A percentile compares a stretch with the other conserved stretches of the same genome.
Evolutionary conservation across 2,113 vertebrate species (phyloP).

Genomic region (Tamias sibiricus): DNA sequence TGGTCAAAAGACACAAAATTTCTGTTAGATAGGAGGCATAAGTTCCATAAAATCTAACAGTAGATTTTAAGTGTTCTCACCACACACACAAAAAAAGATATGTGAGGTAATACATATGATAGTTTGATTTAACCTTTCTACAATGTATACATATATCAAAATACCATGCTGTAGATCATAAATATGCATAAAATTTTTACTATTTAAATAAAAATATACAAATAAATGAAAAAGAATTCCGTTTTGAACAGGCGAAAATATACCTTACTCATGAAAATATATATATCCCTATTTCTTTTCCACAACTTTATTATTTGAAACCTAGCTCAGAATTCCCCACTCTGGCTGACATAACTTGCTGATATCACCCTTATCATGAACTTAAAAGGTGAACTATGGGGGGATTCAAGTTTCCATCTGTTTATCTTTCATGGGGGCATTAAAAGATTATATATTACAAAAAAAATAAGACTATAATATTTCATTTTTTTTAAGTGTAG

Average conservation of each 20-base stretch:
- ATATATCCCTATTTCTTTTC: not conserved
- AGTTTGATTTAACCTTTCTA: not conserved
- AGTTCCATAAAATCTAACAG: not conserved
- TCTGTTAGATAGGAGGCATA: not conserved
- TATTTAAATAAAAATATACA: not conserved
- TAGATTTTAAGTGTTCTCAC: not conserved
- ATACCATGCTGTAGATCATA: not conserved
- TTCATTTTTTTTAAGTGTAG: too few relatives aligned
- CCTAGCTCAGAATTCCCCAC: not conserved
- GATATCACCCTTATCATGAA: not conserved
- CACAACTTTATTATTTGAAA: not conserved
- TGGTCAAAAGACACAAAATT: not conserved
- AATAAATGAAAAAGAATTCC: not conserved
- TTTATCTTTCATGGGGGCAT: not conserved
- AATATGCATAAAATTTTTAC: not conserved
- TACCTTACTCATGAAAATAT: not conserved
- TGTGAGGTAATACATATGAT: not conserved
- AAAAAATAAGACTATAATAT: not conserved
- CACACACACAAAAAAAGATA: not conserved
- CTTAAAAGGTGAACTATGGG: not conserved
- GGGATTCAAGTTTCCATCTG: not conserved
- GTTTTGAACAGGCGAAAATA: not conserved
- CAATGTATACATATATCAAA: not conserved
- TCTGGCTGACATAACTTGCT: not conserved
- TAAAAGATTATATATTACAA: not conserved